Conservation (phyloP, 2,888 invertebrate species). For the Lymantria dispar region DNA sequence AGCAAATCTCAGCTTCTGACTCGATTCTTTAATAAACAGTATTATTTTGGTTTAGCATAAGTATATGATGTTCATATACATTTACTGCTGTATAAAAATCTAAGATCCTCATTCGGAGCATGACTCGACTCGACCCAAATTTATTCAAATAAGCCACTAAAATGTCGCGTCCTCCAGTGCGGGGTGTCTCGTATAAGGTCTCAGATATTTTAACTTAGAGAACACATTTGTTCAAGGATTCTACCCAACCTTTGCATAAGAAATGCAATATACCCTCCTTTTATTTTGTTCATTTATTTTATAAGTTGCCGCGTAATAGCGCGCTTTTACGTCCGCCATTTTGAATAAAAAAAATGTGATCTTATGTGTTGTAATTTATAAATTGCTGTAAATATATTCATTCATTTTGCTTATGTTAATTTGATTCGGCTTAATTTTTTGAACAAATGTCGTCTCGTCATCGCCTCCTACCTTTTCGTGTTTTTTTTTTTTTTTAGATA, state of each 20-base stretch:
- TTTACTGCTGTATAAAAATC: conserved; percentile 1
- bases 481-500: too few relatives aligned
- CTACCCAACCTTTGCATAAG: conserved; percentile 19
- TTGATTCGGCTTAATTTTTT: too few relatives aligned
- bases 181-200: conserved; percentile 7
- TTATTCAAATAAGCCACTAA: conserved; percentile 20
- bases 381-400: too few relatives aligned
- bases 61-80: conserved; percentile 1
- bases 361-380: too few relatives aligned
- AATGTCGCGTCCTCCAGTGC: conserved; percentile 7
- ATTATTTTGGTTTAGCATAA: background rate
- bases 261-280: conserved; percentile 23
- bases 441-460: too few relatives aligned
- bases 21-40: too few relatives aligned
- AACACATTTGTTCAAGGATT: conserved; percentile 8
- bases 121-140: background rate
- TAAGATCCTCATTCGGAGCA: conserved; percentile 1
- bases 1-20: too few relatives aligned
- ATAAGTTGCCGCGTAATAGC: conserved; percentile 19
- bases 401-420: too few relatives aligned
- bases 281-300: conserved; percentile 26
- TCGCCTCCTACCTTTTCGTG: too few relatives aligned
- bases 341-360: background rate
- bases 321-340: conserved; percentile 8
- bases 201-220: conserved; percentile 15